These are phyloP conservation scores for Crocidura indochinensis DNA, from an alignment of 2,797 vertebrate species.

Conservation along the genomic window DNA sequence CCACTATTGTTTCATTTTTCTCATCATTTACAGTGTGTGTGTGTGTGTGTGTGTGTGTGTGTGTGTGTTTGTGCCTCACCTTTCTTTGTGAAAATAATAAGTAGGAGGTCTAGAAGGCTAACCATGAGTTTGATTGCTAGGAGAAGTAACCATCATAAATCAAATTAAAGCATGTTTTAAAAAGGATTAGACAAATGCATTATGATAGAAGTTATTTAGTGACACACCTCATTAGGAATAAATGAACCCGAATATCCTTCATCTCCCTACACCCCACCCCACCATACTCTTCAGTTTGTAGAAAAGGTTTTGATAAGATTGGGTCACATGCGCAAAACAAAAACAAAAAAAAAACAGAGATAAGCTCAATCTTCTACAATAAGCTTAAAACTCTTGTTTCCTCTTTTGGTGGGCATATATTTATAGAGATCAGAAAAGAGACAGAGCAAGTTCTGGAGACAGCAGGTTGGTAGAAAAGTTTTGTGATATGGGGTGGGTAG, in stretches of 20 bases:
- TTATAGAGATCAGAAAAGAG: not conserved
- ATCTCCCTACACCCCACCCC: too few relatives aligned
- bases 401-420: not conserved
- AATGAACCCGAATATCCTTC: not conserved
- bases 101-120: conserved; percentile 23
- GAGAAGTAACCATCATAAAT: conserved; percentile 59
- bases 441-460: not conserved
- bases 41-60: not conserved
- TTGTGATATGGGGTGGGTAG: not conserved
- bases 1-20: not conserved
- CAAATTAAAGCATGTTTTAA: conserved; percentile 54
- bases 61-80: not conserved
- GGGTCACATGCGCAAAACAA: not conserved
- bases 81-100: conserved; percentile 61
- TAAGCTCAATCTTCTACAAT: not conserved
- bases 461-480: not conserved
- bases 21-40: conserved; percentile 25
- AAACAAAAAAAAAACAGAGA: too few relatives aligned
- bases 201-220: not conserved
- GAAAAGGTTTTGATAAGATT: not conserved
- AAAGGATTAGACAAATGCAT: not conserved
- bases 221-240: not conserved
- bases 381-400: conserved; percentile 23
- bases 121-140: too few relatives aligned
- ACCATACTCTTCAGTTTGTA: not conserved